Evolutionary conservation across 2,113 vertebrate species (phyloP).

Genomic region (Myxocyprinus asiaticus): DNA sequence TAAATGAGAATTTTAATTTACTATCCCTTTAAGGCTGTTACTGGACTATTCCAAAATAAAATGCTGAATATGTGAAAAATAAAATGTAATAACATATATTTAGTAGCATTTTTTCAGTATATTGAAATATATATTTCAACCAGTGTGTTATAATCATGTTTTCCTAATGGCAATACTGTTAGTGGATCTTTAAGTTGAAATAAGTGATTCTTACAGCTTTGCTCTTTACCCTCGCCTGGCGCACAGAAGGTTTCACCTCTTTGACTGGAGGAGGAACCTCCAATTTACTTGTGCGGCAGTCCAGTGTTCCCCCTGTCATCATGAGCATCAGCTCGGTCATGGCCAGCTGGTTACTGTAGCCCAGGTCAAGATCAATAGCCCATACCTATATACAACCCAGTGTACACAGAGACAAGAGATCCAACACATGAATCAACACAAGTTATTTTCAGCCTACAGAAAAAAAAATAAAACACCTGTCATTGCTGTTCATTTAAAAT

Average conservation of each 20-base stretch:
- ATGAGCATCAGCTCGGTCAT: constrained; percentile 86
- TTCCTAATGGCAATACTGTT: background rate
- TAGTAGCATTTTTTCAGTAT: background rate
- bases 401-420: constrained; percentile 8
- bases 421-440: constrained; percentile 37
- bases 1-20: background rate
- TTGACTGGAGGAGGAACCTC: constrained; percentile 60
- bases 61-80: background rate
- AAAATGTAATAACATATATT: too few relatives aligned
- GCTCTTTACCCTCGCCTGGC: constrained; percentile 31
- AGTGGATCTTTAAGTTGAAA: background rate
- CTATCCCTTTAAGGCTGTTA: background rate
- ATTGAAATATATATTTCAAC: background rate
- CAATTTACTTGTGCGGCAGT: constrained; percentile 71
- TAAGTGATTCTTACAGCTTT: constrained; percentile 45
- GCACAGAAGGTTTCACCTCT: constrained; percentile 50
- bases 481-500: too few relatives aligned
- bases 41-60: background rate
- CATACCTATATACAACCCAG: constrained; percentile 77
- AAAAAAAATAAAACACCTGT: too few relatives aligned
- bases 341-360: constrained; percentile 90
- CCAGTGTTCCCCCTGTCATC: constrained; percentile 81
- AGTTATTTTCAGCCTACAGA: constrained; percentile 24
- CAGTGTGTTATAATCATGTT: background rate
- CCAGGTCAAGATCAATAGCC: constrained; percentile 84